Conservation (phyloP, 2,797 vertebrate species). For the Halcyon smyrnensis region DNA sequence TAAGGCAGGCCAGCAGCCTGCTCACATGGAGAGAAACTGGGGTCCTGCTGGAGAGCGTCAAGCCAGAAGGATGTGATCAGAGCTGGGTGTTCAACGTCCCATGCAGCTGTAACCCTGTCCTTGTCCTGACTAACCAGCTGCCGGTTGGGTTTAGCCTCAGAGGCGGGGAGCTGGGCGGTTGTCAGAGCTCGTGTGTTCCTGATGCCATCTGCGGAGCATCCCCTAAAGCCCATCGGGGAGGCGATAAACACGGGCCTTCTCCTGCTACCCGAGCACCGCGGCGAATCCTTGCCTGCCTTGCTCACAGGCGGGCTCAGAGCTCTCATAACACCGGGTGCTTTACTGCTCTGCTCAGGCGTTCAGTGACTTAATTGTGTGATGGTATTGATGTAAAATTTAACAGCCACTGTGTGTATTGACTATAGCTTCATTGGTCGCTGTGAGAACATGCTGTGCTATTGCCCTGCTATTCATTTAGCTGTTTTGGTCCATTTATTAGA, state of each 20-base stretch:
- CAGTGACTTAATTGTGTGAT: neutral
- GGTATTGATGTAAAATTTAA: slow-evolving; percentile 9
- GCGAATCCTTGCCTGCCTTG: neutral
- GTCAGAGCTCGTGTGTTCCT: neutral
- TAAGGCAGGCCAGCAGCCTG: neutral
- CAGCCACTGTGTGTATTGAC: slow-evolving; percentile 9
- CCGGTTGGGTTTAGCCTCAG: neutral
- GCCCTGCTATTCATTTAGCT: slow-evolving; percentile 15
- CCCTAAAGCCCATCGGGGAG: neutral
- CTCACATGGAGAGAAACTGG: neutral
- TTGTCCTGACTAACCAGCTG: slow-evolving; percentile 4
- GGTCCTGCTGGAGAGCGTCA: neutral
- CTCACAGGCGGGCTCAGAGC: neutral
- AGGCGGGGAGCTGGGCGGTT: neutral
- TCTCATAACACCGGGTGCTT: neutral
- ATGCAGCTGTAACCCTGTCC: neutral
- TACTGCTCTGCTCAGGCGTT: neutral
- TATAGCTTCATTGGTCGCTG: neutral
- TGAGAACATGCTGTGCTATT: neutral
- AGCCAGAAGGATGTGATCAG: neutral
- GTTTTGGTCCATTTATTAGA: slow-evolving; percentile 49
- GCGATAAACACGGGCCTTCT: neutral
- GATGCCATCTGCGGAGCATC: neutral
- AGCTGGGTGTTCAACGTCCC: neutral
- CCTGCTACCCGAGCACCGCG: neutral